Evolutionary conservation across 2,113 vertebrate genomes (phyloP).

Genomic region (Poeciliopsis prolifica): DNA sequence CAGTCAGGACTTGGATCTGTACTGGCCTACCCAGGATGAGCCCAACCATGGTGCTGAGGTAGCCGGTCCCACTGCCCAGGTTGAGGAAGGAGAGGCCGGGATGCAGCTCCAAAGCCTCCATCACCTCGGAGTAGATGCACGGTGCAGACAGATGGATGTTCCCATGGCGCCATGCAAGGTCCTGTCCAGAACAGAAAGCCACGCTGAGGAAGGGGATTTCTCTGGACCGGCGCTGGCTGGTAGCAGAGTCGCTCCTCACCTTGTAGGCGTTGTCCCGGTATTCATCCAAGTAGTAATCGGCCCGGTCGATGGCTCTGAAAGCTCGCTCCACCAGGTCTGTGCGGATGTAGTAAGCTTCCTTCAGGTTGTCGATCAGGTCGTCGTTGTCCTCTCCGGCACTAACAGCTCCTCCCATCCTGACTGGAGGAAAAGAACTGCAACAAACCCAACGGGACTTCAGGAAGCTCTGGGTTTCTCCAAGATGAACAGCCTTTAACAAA

Average conservation of each 20-base stretch:
- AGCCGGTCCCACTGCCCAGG: slow-evolving; percentile 96
- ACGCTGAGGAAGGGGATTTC: background rate
- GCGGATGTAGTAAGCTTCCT: slow-evolving; percentile 96
- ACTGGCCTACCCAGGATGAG: slow-evolving; percentile 90
- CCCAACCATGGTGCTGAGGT: slow-evolving; percentile 98
- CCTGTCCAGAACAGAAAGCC: slow-evolving; percentile 54
- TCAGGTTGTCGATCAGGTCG: slow-evolving; percentile 95
- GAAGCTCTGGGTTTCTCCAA: background rate
- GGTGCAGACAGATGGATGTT: slow-evolving; percentile 98
- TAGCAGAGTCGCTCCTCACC: slow-evolving; percentile 38
- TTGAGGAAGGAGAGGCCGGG: slow-evolving; percentile 96
- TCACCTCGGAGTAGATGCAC: slow-evolving; percentile 98
- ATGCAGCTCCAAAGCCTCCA: slow-evolving; percentile 96
- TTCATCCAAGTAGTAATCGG: slow-evolving; percentile 97
- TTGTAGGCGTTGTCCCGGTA: slow-evolving; percentile 97
- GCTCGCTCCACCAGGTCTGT: slow-evolving; percentile 93
- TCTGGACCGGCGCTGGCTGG: background rate
- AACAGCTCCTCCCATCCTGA: slow-evolving; percentile 94
- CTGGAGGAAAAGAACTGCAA: background rate
- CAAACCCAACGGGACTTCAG: background rate
- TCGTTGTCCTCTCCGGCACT: slow-evolving; percentile 98
- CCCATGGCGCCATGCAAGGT: slow-evolving; percentile 95
- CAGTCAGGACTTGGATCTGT: background rate
- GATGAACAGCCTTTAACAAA: too few relatives aligned
- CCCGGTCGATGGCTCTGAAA: slow-evolving; percentile 92